Evolutionary conservation across 2,797 vertebrate genomes (phyloP).

Genomic region (Babyrousa celebensis): DNA sequence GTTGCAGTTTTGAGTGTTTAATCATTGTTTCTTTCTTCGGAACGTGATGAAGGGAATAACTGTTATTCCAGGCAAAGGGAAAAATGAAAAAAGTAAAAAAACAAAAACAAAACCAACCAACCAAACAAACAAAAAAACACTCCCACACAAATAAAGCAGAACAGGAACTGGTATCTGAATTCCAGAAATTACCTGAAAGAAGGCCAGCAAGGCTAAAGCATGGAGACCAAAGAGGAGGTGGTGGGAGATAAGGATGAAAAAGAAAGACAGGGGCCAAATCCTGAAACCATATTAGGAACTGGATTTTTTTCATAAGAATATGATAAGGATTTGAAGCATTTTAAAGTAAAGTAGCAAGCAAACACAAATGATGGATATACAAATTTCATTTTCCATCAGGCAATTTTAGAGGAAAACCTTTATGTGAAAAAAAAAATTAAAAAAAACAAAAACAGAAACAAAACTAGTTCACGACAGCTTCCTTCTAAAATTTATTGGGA

Average conservation of each 20-base stretch:
- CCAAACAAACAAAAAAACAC: too few species aligned
- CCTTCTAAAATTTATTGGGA: constrained; percentile 16
- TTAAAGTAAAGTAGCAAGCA: not conserved
- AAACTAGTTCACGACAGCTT: not conserved
- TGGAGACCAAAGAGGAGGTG: not conserved
- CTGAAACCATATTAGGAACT: not conserved
- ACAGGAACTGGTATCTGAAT: not conserved
- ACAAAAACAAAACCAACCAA: too few species aligned
- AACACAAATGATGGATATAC: not conserved
- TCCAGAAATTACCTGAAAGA: constrained; percentile 46
- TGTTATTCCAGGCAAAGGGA: not conserved
- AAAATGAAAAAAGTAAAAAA: not conserved
- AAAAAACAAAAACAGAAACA: not conserved
- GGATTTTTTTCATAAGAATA: not conserved
- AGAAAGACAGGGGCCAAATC: not conserved
- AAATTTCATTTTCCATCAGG: not conserved
- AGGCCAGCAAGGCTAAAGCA: not conserved
- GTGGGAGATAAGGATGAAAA: rapidly evolving
- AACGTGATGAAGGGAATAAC: not conserved
- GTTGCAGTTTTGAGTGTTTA: not conserved
- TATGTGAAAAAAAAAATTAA: constrained; percentile 26
- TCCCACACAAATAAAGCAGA: not conserved
- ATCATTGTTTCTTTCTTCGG: constrained; percentile 28
- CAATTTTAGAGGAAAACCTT: constrained; percentile 23
- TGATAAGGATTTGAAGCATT: not conserved